A percentile compares a stretch with the other conserved stretches of the same genome.
Evolutionary conservation across 2,888 invertebrate species (phyloP).

Genomic region (Netelia melanura): DNA sequence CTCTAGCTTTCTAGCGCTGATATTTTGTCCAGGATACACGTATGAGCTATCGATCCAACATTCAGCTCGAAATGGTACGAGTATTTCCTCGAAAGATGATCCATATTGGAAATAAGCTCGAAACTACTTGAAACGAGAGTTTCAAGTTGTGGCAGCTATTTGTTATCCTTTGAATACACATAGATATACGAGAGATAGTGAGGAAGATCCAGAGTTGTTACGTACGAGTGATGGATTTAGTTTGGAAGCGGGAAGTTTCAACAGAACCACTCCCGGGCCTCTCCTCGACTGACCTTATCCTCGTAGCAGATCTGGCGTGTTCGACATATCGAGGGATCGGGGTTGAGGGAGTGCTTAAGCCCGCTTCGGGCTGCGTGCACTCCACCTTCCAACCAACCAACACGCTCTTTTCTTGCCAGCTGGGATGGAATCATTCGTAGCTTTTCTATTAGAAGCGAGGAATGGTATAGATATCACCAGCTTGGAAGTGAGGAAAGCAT

Average conservation of each 20-base stretch:
- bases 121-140: conserved; percentile 54
- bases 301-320: conserved; percentile 43
- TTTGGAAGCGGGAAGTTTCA: conserved; percentile 56
- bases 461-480: too few relatives aligned
- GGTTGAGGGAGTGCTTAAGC: not conserved
- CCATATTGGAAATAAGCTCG: conserved; percentile 65
- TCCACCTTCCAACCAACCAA: conserved; percentile 9
- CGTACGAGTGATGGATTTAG: conserved; percentile 60
- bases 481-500: too few relatives aligned
- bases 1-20: too few relatives aligned
- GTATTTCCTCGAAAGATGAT: conserved; percentile 57
- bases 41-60: too few relatives aligned
- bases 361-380: not conserved
- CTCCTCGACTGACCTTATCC: conserved; percentile 43
- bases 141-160: conserved; percentile 62
- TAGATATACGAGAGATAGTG: conserved; percentile 10
- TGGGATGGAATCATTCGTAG: not conserved
- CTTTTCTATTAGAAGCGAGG: too few relatives aligned
- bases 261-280: conserved; percentile 37
- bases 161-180: conserved; percentile 55
- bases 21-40: too few relatives aligned
- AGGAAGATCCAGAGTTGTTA: conserved; percentile 44
- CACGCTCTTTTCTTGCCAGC: not conserved
- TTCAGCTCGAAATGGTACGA: too few relatives aligned
- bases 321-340: conserved; percentile 43